phyloP scores from a whole-genome alignment of 2,797 vertebrate species.

The Pseudopleuronectes americanus region DNA sequence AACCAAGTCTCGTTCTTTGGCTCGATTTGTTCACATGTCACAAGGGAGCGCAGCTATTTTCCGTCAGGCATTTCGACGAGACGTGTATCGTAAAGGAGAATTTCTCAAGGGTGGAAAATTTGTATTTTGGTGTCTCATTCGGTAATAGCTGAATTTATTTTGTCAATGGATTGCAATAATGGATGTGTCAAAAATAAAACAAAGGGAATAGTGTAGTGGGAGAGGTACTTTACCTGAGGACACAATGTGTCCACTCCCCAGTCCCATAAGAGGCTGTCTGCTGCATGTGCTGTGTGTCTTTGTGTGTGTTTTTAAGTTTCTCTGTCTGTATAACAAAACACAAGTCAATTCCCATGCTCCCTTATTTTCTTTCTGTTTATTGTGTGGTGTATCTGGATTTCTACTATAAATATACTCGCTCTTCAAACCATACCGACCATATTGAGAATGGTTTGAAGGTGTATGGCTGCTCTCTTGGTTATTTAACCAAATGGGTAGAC shows the following conservation, averaged over 20 bases:
- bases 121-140: slow-evolving; percentile 35
- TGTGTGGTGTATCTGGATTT: background rate
- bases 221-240: slow-evolving; percentile 44
- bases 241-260: background rate
- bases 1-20: slow-evolving; percentile 33
- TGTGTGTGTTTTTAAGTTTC: slow-evolving; percentile 13
- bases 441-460: no score
- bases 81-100: slow-evolving; percentile 30
- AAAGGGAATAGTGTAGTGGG: slow-evolving; percentile 18
- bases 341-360: slow-evolving; percentile 1
- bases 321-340: slow-evolving; percentile 10
- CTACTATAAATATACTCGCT: no score
- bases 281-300: slow-evolving; percentile 2
- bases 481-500: no score
- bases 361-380: background rate
- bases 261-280: slow-evolving; percentile 26
- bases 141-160: slow-evolving; percentile 54
- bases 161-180: slow-evolving; percentile 46
- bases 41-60: slow-evolving; percentile 56
- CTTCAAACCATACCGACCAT: no score
- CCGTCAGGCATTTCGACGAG: slow-evolving; percentile 23
- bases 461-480: background rate
- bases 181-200: slow-evolving; percentile 51
- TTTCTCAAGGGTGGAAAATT: slow-evolving; percentile 41
- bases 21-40: slow-evolving; percentile 55